These are phyloP conservation scores for Chromoteleia sp. DNA, from an alignment of 2,888 invertebrate genomes.

Conservation along the genomic window DNA sequence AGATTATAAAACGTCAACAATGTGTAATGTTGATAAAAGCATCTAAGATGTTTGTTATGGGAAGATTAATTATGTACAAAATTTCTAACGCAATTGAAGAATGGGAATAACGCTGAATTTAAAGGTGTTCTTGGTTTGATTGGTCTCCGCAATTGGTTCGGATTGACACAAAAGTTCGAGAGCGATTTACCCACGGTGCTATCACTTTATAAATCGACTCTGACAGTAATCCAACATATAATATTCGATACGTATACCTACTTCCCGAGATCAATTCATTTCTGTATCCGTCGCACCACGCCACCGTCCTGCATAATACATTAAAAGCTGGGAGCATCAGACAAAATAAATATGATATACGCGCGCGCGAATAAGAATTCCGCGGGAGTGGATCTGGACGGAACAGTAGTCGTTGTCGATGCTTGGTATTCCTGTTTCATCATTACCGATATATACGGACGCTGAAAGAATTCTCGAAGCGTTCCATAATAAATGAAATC, in stretches of 20 bases:
- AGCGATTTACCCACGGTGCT: not conserved
- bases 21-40: no score
- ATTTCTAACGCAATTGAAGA: no score
- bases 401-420: constrained; percentile 44
- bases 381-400: constrained; percentile 30
- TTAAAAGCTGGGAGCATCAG: constrained; percentile 29
- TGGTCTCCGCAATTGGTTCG: not conserved
- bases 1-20: no score
- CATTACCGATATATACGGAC: constrained; percentile 54
- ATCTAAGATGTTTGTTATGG: no score
- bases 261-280: constrained; percentile 42
- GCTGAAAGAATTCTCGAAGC: constrained; percentile 48
- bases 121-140: no score
- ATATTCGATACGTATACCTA: constrained; percentile 29
- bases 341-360: constrained; percentile 58
- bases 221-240: constrained; percentile 32
- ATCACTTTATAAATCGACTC: constrained; percentile 25
- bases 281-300: constrained; percentile 19
- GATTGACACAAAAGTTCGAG: constrained; percentile 13
- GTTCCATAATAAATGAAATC: constrained; percentile 70
- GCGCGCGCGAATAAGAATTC: constrained; percentile 43
- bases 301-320: constrained; percentile 36
- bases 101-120: no score
- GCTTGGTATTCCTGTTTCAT: constrained; percentile 67
- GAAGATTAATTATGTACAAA: no score